Conservation (phyloP, 2,113 vertebrate species). For the Glaucomys volans region DNA sequence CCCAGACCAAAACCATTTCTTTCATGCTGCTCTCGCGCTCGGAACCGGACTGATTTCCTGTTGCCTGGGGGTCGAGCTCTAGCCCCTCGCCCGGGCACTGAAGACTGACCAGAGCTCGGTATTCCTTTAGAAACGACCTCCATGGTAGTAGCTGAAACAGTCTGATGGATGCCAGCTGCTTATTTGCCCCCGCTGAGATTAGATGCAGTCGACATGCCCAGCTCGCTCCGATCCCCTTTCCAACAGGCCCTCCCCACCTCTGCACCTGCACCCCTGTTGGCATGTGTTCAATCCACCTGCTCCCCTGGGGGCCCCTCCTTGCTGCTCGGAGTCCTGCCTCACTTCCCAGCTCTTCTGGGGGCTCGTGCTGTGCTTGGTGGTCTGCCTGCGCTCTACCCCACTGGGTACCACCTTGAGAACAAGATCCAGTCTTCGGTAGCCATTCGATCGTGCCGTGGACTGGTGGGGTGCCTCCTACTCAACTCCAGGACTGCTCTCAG, state of each 20-base stretch:
- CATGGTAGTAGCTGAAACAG: neutral
- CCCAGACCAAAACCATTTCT: neutral
- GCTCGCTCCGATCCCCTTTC: no score
- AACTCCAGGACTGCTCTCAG: neutral
- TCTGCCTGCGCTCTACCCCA: neutral
- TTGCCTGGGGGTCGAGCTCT: neutral
- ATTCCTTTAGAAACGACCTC: neutral
- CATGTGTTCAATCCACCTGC: no score
- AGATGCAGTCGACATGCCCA: fast-evolving
- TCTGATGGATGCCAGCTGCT: neutral
- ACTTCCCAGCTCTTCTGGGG: neutral
- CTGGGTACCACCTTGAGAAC: neutral
- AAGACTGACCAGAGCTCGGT: neutral
- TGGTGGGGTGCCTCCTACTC: no score
- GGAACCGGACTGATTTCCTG: neutral
- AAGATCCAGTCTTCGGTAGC: neutral
- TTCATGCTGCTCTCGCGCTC: neutral
- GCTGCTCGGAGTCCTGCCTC: neutral
- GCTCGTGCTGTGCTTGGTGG: neutral
- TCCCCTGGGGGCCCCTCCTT: neutral
- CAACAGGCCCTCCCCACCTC: no score
- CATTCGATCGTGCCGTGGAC: no score
- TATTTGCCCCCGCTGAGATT: neutral
- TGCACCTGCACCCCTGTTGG: no score
- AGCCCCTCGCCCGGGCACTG: neutral